Conservation (phyloP, 2,113 vertebrate genomes). For the Gallinago undulata region DNA sequence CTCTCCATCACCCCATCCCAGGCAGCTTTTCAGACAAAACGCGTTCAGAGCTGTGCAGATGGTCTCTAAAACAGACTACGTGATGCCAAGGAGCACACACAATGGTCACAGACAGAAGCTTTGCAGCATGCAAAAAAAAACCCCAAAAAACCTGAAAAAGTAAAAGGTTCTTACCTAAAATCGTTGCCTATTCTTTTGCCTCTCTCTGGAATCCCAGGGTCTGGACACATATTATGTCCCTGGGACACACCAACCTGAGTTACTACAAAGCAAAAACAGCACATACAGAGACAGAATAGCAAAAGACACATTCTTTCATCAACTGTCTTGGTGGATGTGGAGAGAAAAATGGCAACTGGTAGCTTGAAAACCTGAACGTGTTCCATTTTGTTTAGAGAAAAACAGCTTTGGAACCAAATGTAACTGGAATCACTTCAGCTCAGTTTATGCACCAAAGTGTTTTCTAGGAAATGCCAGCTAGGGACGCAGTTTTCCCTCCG, state of each 20-base stretch:
- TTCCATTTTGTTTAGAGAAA: neutral
- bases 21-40: neutral
- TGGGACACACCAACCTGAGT: conserved; percentile 98
- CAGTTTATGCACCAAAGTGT: neutral
- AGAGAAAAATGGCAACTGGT: conserved; percentile 59
- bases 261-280: conserved; percentile 87
- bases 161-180: conserved; percentile 85
- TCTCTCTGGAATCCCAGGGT: conserved; percentile 95
- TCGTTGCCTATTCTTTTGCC: conserved; percentile 98
- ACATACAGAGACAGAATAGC: conserved; percentile 77
- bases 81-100: neutral
- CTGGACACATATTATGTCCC: conserved; percentile 99
- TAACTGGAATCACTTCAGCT: conserved; percentile 38
- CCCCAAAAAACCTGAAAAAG: neutral
- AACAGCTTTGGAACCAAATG: conserved; percentile 8
- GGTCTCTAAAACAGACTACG: neutral
- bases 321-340: conserved; percentile 46
- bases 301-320: conserved; percentile 43
- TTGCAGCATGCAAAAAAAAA: neutral
- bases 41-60: neutral
- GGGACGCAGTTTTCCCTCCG: neutral
- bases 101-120: neutral
- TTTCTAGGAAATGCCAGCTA: neutral
- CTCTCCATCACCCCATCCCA: neutral
- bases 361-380: neutral